phyloP scores from a whole-genome alignment of 2,888 invertebrate species.

The Pseudolycoriella hygida region DNA sequence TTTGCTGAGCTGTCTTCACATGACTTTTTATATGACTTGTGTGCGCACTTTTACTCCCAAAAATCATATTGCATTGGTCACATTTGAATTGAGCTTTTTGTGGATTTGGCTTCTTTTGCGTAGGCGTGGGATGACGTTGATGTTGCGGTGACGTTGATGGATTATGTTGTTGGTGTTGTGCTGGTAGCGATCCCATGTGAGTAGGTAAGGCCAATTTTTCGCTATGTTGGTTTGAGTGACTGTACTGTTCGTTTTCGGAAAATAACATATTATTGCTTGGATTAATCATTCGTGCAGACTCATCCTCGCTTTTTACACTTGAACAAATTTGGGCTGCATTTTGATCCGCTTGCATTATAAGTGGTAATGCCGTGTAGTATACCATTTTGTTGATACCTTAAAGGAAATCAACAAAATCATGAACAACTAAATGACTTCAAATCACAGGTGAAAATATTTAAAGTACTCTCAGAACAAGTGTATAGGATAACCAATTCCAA shows the following conservation, averaged over 20 bases:
- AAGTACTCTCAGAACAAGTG: too few relatives aligned
- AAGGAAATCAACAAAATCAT: conserved; percentile 2
- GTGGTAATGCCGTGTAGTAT: conserved; percentile 26
- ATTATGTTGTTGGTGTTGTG: conserved; percentile 17
- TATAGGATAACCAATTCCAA: too few relatives aligned
- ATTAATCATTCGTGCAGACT: conserved; percentile 1
- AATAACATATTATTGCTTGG: conserved; percentile 2
- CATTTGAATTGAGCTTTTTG: conserved; percentile 41
- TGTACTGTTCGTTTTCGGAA: neutral
- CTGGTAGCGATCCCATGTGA: conserved; percentile 7
- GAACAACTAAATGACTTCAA: too few relatives aligned
- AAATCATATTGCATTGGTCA: conserved; percentile 53
- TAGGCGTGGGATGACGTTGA: conserved; percentile 5
- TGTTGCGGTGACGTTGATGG: conserved; percentile 11
- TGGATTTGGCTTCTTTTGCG: conserved; percentile 8
- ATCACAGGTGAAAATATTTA: too few relatives aligned
- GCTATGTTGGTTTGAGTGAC: neutral
- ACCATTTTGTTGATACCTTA: conserved; percentile 27
- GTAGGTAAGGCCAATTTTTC: neutral
- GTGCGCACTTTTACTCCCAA: conserved; percentile 56
- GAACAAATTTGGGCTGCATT: neutral
- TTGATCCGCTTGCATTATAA: conserved; percentile 27
- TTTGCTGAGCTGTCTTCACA: conserved; percentile 25
- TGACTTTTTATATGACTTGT: conserved; percentile 53
- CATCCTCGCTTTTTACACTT: neutral